Evolutionary conservation across 2,113 vertebrate species (phyloP).

Genomic region (Phrynocephalus versicolor): DNA sequence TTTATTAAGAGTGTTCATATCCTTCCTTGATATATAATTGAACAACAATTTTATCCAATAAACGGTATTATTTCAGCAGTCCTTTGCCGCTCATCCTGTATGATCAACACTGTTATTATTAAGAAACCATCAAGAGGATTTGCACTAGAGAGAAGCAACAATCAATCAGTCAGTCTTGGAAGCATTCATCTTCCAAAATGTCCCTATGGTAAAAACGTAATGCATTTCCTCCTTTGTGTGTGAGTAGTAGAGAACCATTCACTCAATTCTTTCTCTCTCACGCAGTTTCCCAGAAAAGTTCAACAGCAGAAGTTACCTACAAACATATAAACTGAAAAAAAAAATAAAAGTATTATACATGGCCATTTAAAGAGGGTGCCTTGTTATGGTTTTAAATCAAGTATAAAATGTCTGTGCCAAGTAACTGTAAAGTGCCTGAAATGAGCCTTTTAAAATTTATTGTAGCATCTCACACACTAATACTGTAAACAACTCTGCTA

Average conservation of each 20-base stretch:
- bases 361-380: conserved; percentile 50
- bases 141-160: conserved; percentile 46
- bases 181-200: conserved; percentile 72
- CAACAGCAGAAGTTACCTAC: conserved; percentile 80
- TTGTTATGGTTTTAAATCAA: conserved; percentile 39
- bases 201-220: conserved; percentile 72
- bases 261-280: conserved; percentile 75
- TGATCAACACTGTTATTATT: background rate
- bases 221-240: conserved; percentile 72
- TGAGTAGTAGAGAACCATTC: conserved; percentile 75
- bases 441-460: background rate
- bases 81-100: background rate
- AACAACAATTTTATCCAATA: background rate
- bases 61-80: background rate
- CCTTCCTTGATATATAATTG: background rate
- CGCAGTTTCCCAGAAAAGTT: conserved; percentile 75
- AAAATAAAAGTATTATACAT: conserved; percentile 77
- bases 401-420: conserved; percentile 40
- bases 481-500: background rate
- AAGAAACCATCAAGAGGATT: background rate
- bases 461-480: background rate
- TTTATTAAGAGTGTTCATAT: background rate
- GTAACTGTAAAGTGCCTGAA: background rate
- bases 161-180: conserved; percentile 54
- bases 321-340: conserved; percentile 85